phyloP scores from a whole-genome alignment of 2,113 vertebrate genomes.

The Cryptotis parvus region DNA sequence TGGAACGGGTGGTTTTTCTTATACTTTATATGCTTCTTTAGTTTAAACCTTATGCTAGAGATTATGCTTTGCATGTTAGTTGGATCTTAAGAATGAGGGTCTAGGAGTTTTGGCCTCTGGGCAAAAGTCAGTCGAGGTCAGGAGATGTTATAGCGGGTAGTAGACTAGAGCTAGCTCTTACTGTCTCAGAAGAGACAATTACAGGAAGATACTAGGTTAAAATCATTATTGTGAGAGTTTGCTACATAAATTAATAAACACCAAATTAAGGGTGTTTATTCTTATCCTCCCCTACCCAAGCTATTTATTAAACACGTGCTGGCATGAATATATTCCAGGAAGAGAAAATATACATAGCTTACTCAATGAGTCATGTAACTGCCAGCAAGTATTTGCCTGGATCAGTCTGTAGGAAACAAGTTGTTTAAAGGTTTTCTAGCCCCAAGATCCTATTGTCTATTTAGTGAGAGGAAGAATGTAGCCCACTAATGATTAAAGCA shows the following conservation, averaged over 20 bases:
- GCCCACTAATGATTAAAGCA: background rate
- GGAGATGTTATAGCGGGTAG: too few species aligned
- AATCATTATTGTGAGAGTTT: background rate
- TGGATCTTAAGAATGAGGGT: background rate
- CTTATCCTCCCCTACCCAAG: rapidly evolving
- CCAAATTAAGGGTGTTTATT: background rate
- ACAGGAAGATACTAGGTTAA: background rate
- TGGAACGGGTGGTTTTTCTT: background rate
- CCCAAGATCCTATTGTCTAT: background rate
- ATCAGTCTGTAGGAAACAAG: background rate
- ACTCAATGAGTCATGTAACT: background rate
- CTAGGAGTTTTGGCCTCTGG: background rate
- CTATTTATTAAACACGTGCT: background rate
- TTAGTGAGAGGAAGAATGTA: background rate
- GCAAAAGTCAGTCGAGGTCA: background rate
- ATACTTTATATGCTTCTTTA: conserved; percentile 16
- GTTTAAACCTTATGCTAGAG: background rate
- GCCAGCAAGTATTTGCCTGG: background rate
- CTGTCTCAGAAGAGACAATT: background rate
- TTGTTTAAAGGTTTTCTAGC: conserved; percentile 15
- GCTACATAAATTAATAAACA: background rate
- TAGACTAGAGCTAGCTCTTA: background rate
- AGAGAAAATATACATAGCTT: background rate
- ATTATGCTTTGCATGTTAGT: background rate
- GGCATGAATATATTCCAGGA: background rate